Conservation (phyloP, 2,113 vertebrate species). For the Ochotona curzoniae region DNA sequence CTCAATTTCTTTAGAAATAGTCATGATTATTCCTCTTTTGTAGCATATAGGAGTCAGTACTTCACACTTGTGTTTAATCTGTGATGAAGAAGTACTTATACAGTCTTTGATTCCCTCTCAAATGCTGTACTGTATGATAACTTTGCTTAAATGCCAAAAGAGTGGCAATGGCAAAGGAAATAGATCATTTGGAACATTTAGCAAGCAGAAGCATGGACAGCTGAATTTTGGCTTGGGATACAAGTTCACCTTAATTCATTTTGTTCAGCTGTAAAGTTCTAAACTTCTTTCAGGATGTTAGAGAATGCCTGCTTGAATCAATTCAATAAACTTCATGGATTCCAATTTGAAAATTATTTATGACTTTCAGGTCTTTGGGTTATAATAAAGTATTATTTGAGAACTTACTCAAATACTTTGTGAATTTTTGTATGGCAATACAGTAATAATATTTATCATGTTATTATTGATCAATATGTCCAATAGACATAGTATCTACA, state of each 20-base stretch:
- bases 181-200: background rate
- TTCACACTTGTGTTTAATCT: background rate
- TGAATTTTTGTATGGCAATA: background rate
- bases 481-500: background rate
- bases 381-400: background rate
- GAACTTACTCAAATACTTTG: background rate
- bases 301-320: background rate
- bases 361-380: background rate
- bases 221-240: background rate
- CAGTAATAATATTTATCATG: background rate
- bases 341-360: background rate
- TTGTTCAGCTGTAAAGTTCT: background rate
- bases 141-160: background rate
- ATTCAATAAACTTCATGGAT: background rate
- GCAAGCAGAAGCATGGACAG: background rate
- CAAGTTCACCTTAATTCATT: background rate
- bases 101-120: background rate
- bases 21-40: background rate
- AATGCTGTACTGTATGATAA: background rate
- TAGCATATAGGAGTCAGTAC: background rate
- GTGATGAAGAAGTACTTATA: background rate
- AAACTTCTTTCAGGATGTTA: background rate
- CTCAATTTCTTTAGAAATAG: background rate
- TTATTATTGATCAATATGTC: background rate
- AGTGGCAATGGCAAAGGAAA: background rate